A percentile compares a stretch with the other conserved stretches of the same genome.
phyloP scores from a whole-genome alignment of 2,113 vertebrate genomes.

The human region GRCh38 chr15:73305501-73306000 shows the following conservation, averaged over 20 bases:
- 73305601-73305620: background rate
- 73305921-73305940: background rate
- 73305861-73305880: fast-evolving
- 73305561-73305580: fast-evolving
- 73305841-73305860: background rate
- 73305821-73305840: background rate
- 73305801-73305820: background rate
- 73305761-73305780: background rate
- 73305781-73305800: fast-evolving
- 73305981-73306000: fast-evolving
- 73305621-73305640: background rate
- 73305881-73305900: fast-evolving
- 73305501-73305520: no score
- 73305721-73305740: background rate
- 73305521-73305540: no score
- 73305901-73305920: background rate
- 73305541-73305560: background rate
- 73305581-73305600: background rate
- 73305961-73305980: background rate
- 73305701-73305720: background rate
- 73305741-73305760: background rate
- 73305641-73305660: background rate
- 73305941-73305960: background rate
- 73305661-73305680: fast-evolving
- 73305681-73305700: background rate